Base-by-base conservation (phyloP, 2,113 vertebrate species). In the Grantiella picta region DNA sequence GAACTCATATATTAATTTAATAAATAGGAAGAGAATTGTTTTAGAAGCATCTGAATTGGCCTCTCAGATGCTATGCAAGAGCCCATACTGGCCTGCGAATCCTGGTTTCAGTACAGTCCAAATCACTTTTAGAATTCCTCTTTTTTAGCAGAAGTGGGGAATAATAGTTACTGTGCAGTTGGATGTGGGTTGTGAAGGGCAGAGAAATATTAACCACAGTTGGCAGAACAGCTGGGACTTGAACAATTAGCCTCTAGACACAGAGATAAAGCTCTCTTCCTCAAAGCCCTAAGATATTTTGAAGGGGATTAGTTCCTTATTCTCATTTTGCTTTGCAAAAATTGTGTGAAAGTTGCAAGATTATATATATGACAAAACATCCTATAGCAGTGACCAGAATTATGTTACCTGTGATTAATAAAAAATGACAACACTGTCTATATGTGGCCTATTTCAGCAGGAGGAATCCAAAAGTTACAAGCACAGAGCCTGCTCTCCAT, bases 191-290 rank as follows among this genome's bases (percentile, higher is more conserved):
- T 93, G 79, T 89, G 93, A 96, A 96, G 82, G 88, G 79, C 92
- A 95, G 79, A 93, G 86, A 77, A 94, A 83, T 96, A 92, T 94
- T 96, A 97, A 96, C 80, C 88, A 95, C 88, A 96, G 93, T 94
- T 96, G 95, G 93, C 94, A 95, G 85, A 95, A 95, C 93, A 96
- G 94, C 92, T 96, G 94, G 76, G 94, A 96, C 88, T 95, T 97
- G 90, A 90, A 96, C 90, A 94, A 93, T 92, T 95, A 94, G 94
- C 95, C 93, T 95, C 82, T 89, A 90, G 93, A 94, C 80, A 93
- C 45, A 1, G 40, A 83, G 82, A 95, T 93, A 90, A 92, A 90
- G 77, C 86, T 78, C 49, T 86, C 65, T 68, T 94, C 60, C 71
- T 93, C 92, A 81, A 94, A 94, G 86, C 82, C 7, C 1, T 75